Conservation (phyloP, 2,797 vertebrate genomes). For the Pteronotus mesoamericanus region DNA sequence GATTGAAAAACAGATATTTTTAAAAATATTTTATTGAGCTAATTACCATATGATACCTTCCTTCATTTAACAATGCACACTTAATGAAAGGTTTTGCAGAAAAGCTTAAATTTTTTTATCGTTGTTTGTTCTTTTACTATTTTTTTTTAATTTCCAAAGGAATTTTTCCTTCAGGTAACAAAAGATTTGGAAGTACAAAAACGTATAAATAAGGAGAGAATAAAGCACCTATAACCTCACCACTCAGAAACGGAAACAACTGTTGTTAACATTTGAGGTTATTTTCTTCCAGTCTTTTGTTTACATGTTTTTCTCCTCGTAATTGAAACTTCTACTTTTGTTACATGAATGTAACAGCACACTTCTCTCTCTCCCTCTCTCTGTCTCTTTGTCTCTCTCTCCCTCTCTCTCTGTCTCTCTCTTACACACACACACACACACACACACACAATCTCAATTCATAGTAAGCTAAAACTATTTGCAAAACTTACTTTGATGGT, state of each 20-base stretch:
- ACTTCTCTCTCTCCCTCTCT: background rate
- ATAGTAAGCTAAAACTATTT: background rate
- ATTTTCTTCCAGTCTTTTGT: background rate
- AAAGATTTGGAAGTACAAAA: background rate
- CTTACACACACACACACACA: background rate
- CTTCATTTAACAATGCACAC: constrained; percentile 19
- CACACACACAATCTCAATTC: background rate
- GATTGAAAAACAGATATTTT: constrained; percentile 47
- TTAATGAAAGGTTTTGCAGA: background rate
- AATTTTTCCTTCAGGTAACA: background rate
- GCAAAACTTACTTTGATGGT: background rate
- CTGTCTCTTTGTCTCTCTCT: background rate
- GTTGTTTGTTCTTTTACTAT: background rate
- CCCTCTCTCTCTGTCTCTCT: background rate
- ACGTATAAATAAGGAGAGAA: background rate
- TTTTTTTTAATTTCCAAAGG: background rate
- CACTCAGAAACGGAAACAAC: background rate
- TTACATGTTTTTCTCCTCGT: background rate
- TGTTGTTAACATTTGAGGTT: background rate
- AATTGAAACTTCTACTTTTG: background rate
- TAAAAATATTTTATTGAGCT: constrained; percentile 17
- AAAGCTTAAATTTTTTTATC: background rate
- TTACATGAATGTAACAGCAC: background rate
- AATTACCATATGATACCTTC: constrained; percentile 17
- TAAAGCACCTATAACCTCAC: background rate